Conservation (phyloP, 2,888 invertebrate species). For the Epistrophella euchroma region DNA sequence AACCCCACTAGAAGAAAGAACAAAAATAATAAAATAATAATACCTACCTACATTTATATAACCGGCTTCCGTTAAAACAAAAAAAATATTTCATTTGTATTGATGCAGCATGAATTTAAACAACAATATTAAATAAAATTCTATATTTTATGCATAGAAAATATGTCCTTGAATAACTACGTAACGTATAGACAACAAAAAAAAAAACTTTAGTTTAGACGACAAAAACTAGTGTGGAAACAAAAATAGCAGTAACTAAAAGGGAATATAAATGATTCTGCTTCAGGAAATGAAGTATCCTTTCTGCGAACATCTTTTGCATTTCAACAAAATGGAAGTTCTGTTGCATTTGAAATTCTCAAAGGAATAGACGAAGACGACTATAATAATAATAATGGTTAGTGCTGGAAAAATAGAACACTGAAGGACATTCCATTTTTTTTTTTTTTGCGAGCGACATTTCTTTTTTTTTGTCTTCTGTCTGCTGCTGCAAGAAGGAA, state of each 20-base stretch:
- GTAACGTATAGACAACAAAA: neutral
- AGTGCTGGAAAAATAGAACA: neutral
- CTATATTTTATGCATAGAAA: slow-evolving; percentile 17
- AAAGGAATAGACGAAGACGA: neutral
- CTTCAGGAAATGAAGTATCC: slow-evolving; percentile 27
- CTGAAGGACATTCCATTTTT: neutral
- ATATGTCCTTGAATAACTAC: slow-evolving; percentile 25
- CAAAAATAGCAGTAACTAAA: slow-evolving; percentile 17
- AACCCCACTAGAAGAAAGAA: neutral
- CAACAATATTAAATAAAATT: slow-evolving; percentile 13
- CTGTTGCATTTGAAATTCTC: slow-evolving; percentile 31
- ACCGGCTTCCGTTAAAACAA: too few species aligned
- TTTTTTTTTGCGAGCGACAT: too few species aligned
- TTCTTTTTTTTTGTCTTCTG: too few species aligned
- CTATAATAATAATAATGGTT: neutral
- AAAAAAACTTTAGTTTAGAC: neutral
- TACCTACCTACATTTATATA: too few species aligned
- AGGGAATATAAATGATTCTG: slow-evolving; percentile 19
- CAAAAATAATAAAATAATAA: neutral
- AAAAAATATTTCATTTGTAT: neutral
- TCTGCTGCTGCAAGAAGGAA: slow-evolving; percentile 8
- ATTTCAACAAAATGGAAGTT: slow-evolving; percentile 28
- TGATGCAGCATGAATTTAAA: slow-evolving; percentile 4
- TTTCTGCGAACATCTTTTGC: slow-evolving; percentile 17
- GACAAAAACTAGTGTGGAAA: neutral